Conservation (phyloP, 1,140 invertebrate species). For the Trichonephila clavipes region DNA sequence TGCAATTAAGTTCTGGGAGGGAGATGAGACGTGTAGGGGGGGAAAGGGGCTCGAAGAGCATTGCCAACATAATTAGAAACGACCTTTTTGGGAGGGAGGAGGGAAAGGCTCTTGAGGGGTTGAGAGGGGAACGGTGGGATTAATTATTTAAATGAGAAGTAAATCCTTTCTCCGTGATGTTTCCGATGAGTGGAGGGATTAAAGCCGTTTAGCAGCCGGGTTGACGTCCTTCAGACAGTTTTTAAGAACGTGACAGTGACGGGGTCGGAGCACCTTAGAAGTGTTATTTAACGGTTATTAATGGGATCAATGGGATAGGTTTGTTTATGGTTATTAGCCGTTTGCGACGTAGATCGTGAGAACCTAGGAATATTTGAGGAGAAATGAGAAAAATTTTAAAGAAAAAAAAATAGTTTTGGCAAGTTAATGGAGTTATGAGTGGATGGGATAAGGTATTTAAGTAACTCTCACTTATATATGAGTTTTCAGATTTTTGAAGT, state of each 20-base stretch:
- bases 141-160: conserved; percentile 76
- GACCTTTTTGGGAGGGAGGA: conserved; percentile 34
- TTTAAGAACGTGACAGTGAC: conserved; percentile 69
- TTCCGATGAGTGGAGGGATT: conserved; percentile 59
- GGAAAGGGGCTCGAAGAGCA: not conserved
- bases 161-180: conserved; percentile 72
- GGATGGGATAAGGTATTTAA: too few relatives aligned
- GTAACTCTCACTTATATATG: too few relatives aligned
- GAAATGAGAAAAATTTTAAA: not conserved
- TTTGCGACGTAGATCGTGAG: not conserved
- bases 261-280: conserved; percentile 49
- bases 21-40: not conserved
- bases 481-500: too few relatives aligned
- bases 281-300: conserved; percentile 62
- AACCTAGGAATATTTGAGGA: not conserved
- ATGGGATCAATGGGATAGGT: conserved; percentile 39
- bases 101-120: not conserved
- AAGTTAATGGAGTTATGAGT: not conserved
- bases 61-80: conserved; percentile 66
- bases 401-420: not conserved
- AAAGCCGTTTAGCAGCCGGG: conserved; percentile 29
- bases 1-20: conserved; percentile 66
- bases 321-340: not conserved
- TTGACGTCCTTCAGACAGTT: conserved; percentile 40
- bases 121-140: conserved; percentile 57